A percentile compares a stretch with the other conserved stretches of the same genome.
Conservation (phyloP, 2,888 invertebrate genomes). For the Lithodes maja region DNA sequence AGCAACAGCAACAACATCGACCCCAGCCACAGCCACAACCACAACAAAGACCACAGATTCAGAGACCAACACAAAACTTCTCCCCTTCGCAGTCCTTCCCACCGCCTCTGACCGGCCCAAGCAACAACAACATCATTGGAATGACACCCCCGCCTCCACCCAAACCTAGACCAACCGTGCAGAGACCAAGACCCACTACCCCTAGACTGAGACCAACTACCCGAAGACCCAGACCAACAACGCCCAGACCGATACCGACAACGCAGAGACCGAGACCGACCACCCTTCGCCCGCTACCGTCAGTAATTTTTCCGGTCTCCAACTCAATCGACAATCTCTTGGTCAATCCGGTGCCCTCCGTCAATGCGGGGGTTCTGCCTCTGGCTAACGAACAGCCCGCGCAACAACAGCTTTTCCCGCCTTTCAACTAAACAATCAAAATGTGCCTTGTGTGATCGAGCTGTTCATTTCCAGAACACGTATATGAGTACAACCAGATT, state of each 20-base stretch:
- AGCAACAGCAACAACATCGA: neutral
- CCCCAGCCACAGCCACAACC: conserved; percentile 34
- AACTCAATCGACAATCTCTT: conserved; percentile 56
- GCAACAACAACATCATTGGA: conserved; percentile 54
- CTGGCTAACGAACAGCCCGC: conserved; percentile 66
- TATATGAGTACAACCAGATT: too few species aligned
- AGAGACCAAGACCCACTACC: neutral
- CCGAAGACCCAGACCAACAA: neutral
- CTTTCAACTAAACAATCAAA: neutral
- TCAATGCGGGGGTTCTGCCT: conserved; percentile 66
- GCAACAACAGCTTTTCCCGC: conserved; percentile 63
- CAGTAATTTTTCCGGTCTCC: neutral
- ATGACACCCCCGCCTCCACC: conserved; percentile 65
- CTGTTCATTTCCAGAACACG: too few species aligned
- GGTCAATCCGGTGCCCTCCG: conserved; percentile 64
- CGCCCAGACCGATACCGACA: conserved; percentile 4
- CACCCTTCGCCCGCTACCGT: conserved; percentile 11
- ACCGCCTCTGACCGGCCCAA: conserved; percentile 35
- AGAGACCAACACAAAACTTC: conserved; percentile 5
- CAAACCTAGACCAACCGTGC: neutral
- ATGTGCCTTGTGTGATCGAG: too few species aligned
- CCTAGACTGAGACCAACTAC: conserved; percentile 23
- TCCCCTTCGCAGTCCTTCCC: conserved; percentile 30
- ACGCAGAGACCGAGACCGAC: neutral
- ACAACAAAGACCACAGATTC: conserved; percentile 1